Evolutionary conservation across 2,797 vertebrate species (phyloP).

Genomic region (Xyrichtys novacula): DNA sequence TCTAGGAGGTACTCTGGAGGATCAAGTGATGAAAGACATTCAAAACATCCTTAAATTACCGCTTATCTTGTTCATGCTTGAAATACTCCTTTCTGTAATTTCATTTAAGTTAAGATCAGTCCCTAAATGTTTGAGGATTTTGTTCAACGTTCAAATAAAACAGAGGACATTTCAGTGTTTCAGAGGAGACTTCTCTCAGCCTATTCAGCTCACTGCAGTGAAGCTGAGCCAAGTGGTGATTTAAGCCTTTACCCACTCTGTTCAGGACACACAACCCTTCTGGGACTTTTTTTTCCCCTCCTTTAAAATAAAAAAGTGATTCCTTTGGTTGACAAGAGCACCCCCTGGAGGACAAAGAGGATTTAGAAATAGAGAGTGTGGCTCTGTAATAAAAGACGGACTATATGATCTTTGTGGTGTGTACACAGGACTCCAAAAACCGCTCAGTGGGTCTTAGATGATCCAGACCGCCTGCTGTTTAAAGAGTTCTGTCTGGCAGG

Average conservation of each 20-base stretch:
- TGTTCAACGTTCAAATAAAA: not conserved
- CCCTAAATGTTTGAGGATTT: not conserved
- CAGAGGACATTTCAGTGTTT: not conserved
- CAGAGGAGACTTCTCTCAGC: not conserved
- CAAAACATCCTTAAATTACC: not conserved
- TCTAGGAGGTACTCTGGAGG: not conserved
- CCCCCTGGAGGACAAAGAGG: constrained; percentile 70
- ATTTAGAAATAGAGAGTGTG: not conserved
- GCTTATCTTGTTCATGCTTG: not conserved
- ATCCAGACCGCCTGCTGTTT: too few species aligned
- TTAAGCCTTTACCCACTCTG: constrained; percentile 1
- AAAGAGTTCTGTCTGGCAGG: too few species aligned
- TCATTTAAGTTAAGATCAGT: not conserved
- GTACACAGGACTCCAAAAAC: too few species aligned
- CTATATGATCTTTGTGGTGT: not conserved
- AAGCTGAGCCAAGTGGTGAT: constrained; percentile 5
- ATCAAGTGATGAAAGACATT: not conserved
- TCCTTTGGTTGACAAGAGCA: constrained; percentile 60
- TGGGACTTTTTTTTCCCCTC: not conserved
- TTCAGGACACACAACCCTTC: not conserved
- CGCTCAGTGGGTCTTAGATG: too few species aligned
- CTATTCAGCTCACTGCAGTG: not conserved
- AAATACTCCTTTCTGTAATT: not conserved
- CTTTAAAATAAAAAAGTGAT: accelerated
- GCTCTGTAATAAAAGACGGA: not conserved